Percentiles rank a stretch among this genome's conserved stretches.
phyloP scores from a whole-genome alignment of 2,888 invertebrate species.

The Apeira syringaria region DNA sequence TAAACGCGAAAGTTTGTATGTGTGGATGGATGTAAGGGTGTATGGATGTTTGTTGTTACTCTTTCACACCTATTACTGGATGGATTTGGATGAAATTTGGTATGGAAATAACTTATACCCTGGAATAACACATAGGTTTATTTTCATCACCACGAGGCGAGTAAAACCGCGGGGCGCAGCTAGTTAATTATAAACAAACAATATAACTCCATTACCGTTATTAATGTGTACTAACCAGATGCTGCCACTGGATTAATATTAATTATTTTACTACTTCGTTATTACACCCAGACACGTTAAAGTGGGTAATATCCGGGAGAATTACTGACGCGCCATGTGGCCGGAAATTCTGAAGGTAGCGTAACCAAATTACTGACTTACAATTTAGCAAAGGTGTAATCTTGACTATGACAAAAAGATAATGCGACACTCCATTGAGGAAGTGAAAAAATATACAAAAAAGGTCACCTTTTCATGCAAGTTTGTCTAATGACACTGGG shows the following conservation, averaged over 20 bases:
- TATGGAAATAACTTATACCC: too few species aligned
- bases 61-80: too few species aligned
- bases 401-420: conserved; percentile 40
- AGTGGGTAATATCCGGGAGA: conserved; percentile 20
- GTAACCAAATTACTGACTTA: conserved; percentile 40
- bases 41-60: too few species aligned
- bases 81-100: too few species aligned
- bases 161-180: too few species aligned
- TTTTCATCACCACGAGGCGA: too few species aligned
- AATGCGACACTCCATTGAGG: neutral
- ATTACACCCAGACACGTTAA: conserved; percentile 17
- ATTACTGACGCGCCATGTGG: conserved; percentile 26
- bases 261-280: conserved; percentile 14
- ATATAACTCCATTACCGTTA: conserved; percentile 5
- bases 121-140: too few species aligned
- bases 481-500: neutral
- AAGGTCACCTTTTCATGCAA: neutral
- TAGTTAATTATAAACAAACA: conserved; percentile 2
- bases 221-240: conserved; percentile 12
- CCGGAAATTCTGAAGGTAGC: conserved; percentile 35
- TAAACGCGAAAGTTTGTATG: too few species aligned
- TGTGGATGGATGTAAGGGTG: too few species aligned
- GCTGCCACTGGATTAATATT: conserved; percentile 11
- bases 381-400: conserved; percentile 41
- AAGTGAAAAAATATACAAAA: conserved; percentile 43